Percentiles rank a stretch among this genome's conserved stretches.
phyloP scores from a whole-genome alignment of 2,797 vertebrate genomes.

The Sphaeramia orbicularis region DNA sequence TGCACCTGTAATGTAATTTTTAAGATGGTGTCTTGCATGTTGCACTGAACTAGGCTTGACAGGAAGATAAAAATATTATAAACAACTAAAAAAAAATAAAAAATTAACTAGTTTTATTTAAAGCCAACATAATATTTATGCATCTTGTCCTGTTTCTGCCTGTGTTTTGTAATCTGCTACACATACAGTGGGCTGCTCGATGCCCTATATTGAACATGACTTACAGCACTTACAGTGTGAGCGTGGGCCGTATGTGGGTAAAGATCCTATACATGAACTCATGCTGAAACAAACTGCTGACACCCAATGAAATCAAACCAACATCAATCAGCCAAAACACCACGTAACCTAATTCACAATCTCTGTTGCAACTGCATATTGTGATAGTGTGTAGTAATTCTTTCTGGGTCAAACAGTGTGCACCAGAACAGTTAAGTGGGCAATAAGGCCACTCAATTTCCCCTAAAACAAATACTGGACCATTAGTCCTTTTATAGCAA shows the following conservation, averaged over 20 bases:
- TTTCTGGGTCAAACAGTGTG: constrained; percentile 73
- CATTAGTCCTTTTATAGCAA: constrained; percentile 56
- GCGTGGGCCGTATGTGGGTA: background rate
- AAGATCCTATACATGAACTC: constrained; percentile 11
- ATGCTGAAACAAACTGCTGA: background rate
- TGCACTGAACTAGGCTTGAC: too few species aligned
- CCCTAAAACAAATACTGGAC: constrained; percentile 50
- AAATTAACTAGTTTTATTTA: background rate
- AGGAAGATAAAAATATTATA: constrained; percentile 9
- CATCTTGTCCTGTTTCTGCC: background rate
- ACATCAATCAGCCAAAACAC: constrained; percentile 38
- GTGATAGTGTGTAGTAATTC: constrained; percentile 21
- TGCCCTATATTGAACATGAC: background rate
- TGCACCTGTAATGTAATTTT: too few species aligned
- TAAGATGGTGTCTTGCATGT: too few species aligned
- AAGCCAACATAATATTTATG: background rate
- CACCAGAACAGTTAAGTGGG: constrained; percentile 56
- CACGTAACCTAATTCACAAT: constrained; percentile 19
- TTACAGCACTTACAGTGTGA: background rate
- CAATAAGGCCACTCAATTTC: constrained; percentile 78
- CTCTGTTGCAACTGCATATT: constrained; percentile 20
- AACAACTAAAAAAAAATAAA: background rate
- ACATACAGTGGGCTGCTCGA: background rate
- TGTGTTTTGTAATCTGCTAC: too few species aligned
- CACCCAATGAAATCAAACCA: constrained; percentile 11